These are phyloP conservation scores for Pherbina coryleti DNA, from an alignment of 2,888 invertebrate species.

Conservation along the genomic window DNA sequence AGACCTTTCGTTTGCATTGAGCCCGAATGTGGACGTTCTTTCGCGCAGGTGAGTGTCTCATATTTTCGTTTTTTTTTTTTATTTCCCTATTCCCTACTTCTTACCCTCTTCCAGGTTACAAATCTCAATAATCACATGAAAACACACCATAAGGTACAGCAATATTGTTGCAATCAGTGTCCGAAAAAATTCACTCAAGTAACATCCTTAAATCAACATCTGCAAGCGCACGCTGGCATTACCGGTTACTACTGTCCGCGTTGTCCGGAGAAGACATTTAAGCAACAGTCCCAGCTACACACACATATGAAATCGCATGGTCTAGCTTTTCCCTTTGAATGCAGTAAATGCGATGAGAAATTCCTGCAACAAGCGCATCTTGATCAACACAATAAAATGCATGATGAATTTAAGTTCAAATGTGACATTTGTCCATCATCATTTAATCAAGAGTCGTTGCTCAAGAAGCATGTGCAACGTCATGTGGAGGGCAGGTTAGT, in stretches of 20 bases:
- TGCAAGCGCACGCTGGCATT: conserved; percentile 69
- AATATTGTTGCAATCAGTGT: conserved; percentile 70
- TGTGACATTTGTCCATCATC: conserved; percentile 70
- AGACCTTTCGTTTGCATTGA: conserved; percentile 70
- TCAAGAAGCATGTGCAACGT: conserved; percentile 69
- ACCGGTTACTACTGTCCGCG: conserved; percentile 69
- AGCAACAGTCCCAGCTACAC: conserved; percentile 68
- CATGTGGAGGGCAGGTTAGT: conserved; percentile 68
- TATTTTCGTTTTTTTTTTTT: background rate
- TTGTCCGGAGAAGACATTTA: conserved; percentile 69
- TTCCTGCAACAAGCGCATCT: conserved; percentile 69
- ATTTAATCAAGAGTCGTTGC: conserved; percentile 68
- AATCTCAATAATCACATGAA: conserved; percentile 70
- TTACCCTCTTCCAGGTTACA: conserved; percentile 61
- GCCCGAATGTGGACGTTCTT: conserved; percentile 68
- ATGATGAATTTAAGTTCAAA: conserved; percentile 69
- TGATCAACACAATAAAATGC: conserved; percentile 69
- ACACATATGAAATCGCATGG: conserved; percentile 70
- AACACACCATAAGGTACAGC: conserved; percentile 70
- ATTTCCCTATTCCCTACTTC: background rate
- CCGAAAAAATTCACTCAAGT: conserved; percentile 70
- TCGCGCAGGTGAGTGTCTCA: conserved; percentile 65
- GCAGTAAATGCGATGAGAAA: conserved; percentile 69
- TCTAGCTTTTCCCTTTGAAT: conserved; percentile 68
- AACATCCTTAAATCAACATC: conserved; percentile 69